Evolutionary conservation across 2,888 invertebrate species (phyloP).

Genomic region (Nyleta sp.): DNA sequence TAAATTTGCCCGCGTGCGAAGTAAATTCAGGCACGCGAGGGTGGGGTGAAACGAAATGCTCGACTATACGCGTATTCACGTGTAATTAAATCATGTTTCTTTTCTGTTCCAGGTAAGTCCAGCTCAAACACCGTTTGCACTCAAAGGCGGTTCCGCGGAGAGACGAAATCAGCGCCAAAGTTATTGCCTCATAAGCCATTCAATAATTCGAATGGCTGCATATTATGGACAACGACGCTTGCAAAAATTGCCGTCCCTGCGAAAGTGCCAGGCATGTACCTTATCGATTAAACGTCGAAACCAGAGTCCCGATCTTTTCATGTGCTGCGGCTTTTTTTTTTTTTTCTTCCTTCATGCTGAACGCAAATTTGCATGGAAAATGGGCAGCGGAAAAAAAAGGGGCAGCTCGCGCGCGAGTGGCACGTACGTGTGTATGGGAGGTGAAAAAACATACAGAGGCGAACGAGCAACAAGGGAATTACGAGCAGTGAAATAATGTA

Average conservation of each 20-base stretch:
- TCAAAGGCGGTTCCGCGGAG: neutral
- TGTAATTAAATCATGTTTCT: too few species aligned
- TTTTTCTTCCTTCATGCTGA: constrained; percentile 35
- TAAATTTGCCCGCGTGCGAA: constrained; percentile 10
- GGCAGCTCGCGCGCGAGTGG: neutral
- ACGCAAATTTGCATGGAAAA: constrained; percentile 57
- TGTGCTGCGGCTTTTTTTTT: neutral
- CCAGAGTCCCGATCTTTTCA: constrained; percentile 50
- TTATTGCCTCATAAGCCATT: constrained; percentile 69
- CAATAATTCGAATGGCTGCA: constrained; percentile 71
- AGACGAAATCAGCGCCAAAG: constrained; percentile 64
- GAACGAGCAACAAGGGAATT: constrained; percentile 64
- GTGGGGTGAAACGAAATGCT: too few species aligned
- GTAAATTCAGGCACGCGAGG: too few species aligned
- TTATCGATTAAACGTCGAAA: constrained; percentile 65
- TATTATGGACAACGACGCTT: constrained; percentile 65
- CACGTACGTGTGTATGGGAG: constrained; percentile 19
- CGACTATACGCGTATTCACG: too few species aligned
- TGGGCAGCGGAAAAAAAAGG: constrained; percentile 32
- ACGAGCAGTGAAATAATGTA: constrained; percentile 64
- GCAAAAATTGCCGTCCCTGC: constrained; percentile 51
- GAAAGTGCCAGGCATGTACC: constrained; percentile 34
- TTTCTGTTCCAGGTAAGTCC: constrained; percentile 12
- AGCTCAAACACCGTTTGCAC: neutral
- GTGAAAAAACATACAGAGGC: constrained; percentile 45